Base-by-base conservation (phyloP, 2,888 invertebrate species). In the Stictocephala bisonia region DNA sequence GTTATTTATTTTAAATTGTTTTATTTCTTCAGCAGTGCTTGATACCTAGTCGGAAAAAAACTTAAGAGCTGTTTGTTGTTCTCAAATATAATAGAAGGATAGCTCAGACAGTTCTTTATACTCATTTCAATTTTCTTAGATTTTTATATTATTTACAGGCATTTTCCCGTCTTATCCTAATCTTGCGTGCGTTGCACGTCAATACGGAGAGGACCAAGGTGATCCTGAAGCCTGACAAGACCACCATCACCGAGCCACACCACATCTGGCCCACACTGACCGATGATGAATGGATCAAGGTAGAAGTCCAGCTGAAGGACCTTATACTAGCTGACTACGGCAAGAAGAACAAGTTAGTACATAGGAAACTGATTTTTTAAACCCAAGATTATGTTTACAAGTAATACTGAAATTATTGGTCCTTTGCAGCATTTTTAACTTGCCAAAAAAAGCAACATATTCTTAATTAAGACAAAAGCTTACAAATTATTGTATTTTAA, bases 241-340 rank as follows among this genome's bases (percentile, higher is more conserved):
- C 98, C 0, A 99, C 99, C 0, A 93, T 99, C 64, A 99, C 99
- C 0, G 99, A 99, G 84, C 94, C 97, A 0, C 99, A 99, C 87
- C 99, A 99, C 85, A 99, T 99, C 85, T 99, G 99, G 99, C 99
- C 99, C 0, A 95, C 97, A 0, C 86, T 99, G 4, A 90, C 93
- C 0, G 99, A 99, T 82, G 99, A 99, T 81, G 99, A 99, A 85
- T 99, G 99, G 99, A 97, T 99, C 83, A 99, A 99, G 85, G 97
- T 98, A 51, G 99, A 99, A 85, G 96, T 99, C 27, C 96, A 97
- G 82, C 88, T 99, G 22, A 99, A 99, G 83, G 99, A 99, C 85
- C 90, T 99, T 75, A 99, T 99, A 81, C 86, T 99, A 70, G 99
- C 99, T 53, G 99, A 99, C 86, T 99, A 99, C 81, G 99, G 99